Evolutionary conservation across 2,888 invertebrate species (phyloP), one percentile per base, ranked within the genome.

Genomic region (Dasysyrphus albostriatus): DNA sequence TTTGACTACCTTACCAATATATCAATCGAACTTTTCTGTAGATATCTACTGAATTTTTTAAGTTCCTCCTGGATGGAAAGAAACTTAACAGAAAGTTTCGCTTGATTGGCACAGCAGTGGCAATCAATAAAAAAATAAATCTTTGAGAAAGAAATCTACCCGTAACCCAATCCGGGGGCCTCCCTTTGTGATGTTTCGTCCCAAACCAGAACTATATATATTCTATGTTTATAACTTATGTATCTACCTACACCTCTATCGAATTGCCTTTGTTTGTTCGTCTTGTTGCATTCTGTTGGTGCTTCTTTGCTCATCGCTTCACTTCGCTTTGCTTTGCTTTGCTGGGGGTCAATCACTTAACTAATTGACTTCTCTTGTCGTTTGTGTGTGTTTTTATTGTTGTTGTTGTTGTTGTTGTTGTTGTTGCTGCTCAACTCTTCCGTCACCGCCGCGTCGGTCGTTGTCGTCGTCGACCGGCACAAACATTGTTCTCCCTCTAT

Each of bases 351-450:
- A 87, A 76, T 87, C 83, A 87, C 87, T 87, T 83, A 87, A 87
- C 87, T 87, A 87, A 87, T 87, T 79, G 87, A 87, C 87, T 87
- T 87, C 83, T 83, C 83, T 75, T 83, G 87, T 87, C 69, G 78
- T 58, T 69, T 74, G 73, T 44, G 39, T 63, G 44, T 51, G 49
- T 9, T 58, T 16, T 58, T 12, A 39, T 59, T 34, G 76, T 56
- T 10, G 19, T 42, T 49, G 24, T 24, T 24, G 24, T 24, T 56
- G 24, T 16, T 34, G 58, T 19, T 67, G 19, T 42, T 75, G 37
- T 69, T 49, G 29, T 49, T 61, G 37, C 29, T 42, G 44, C 44
- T 24, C 47, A 49, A 49, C 34, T 51, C 54, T 6, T 47, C 58
- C 24, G 37, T 39, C 10, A 32, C 9, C 44, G 9, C 9, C 37